These are phyloP conservation scores for Menura novaehollandiae DNA, from an alignment of 2,113 vertebrate genomes.

Conservation along the genomic window DNA sequence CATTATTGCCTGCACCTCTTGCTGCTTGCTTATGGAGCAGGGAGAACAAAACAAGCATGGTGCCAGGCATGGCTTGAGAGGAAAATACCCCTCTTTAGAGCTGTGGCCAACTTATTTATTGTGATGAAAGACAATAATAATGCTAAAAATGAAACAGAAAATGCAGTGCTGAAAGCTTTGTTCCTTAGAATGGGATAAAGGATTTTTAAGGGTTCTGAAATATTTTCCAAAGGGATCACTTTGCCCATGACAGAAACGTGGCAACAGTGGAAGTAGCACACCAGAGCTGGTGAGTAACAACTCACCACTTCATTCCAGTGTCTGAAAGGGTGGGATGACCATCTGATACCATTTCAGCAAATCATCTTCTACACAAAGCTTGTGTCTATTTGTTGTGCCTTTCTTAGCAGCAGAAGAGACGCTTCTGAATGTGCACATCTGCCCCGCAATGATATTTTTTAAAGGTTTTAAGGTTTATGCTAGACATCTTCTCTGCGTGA, in stretches of 20 bases:
- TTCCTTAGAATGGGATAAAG: background rate
- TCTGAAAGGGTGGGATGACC: background rate
- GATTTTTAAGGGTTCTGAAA: conserved; percentile 6
- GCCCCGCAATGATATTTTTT: background rate
- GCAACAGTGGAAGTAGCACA: fast-evolving
- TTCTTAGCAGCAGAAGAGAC: background rate
- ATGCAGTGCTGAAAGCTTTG: background rate
- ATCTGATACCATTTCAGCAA: background rate
- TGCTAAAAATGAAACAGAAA: conserved; percentile 22
- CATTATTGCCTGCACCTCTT: conserved; percentile 11
- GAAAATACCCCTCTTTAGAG: background rate
- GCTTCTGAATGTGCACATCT: background rate
- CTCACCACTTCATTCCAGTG: fast-evolving
- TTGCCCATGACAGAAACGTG: background rate
- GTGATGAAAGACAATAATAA: conserved; percentile 25
- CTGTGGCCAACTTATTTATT: background rate
- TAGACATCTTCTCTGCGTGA: background rate
- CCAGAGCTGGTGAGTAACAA: background rate
- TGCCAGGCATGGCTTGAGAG: background rate
- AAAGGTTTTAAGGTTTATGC: background rate
- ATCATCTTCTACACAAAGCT: background rate
- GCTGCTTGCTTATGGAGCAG: conserved; percentile 20
- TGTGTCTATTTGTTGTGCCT: background rate
- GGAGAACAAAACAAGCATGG: conserved; percentile 17
- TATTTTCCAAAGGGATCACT: background rate